phyloP scores from a whole-genome alignment of 1,140 invertebrate species.

The Agrypnia vestita region DNA sequence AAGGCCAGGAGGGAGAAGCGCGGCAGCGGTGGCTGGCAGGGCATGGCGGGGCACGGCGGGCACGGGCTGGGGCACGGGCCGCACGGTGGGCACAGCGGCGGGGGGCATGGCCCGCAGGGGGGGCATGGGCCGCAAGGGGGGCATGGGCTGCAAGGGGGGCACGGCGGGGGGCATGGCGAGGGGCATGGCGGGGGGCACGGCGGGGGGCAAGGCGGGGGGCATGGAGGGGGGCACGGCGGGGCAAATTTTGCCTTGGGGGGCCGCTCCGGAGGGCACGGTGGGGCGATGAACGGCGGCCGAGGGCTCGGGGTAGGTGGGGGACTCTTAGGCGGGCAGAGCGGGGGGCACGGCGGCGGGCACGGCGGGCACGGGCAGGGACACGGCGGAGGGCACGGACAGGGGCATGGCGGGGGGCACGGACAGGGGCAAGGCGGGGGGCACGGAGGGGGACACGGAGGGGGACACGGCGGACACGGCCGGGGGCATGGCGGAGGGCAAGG shows the following conservation, averaged over 20 bases:
- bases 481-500: conserved; percentile 5
- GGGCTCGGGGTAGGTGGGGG: not conserved
- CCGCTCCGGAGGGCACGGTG: conserved; percentile 26
- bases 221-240: too few relatives aligned
- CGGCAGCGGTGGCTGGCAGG: conserved; percentile 19
- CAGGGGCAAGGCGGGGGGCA: not conserved
- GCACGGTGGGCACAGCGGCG: not conserved
- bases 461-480: conserved; percentile 4
- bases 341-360: conserved; percentile 17
- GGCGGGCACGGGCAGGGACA: too few relatives aligned
- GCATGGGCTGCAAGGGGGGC: not conserved
- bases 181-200: not conserved
- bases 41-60: not conserved
- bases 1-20: conserved; percentile 23
- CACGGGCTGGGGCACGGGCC: conserved; percentile 21
- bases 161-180: not conserved
- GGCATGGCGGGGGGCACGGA: not conserved
- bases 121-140: not conserved
- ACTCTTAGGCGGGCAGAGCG: conserved; percentile 5
- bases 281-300: not conserved
- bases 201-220: too few relatives aligned
- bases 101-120: not conserved
- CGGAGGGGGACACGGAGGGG: not conserved
- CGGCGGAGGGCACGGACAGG: not conserved
- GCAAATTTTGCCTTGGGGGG: too few relatives aligned